Conservation (phyloP, 23 tunicate species). For the Aplidium turbinatum region DNA sequence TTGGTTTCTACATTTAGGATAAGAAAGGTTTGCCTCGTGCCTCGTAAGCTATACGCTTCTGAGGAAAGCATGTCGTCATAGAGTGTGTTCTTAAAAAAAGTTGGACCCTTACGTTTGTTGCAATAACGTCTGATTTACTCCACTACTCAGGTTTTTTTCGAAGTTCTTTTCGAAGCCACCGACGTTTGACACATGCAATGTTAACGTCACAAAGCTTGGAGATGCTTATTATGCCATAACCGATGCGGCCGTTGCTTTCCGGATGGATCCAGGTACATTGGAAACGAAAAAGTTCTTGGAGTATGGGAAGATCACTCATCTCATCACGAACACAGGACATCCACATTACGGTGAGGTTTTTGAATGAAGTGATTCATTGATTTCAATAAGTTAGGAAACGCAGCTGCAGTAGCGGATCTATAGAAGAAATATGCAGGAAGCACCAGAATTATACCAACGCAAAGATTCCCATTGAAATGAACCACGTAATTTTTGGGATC, state of each 20-base stretch:
- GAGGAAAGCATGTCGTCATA: no score
- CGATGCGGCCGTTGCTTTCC: slow-evolving; percentile 25
- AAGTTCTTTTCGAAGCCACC: not conserved
- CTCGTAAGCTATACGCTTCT: no score
- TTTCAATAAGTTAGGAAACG: no score
- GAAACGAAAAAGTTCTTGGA: slow-evolving; percentile 13
- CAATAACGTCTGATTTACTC: no score
- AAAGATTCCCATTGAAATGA: no score
- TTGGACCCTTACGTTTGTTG: not conserved
- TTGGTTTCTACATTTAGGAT: no score
- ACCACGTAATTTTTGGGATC: no score
- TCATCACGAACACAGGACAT: slow-evolving; percentile 29
- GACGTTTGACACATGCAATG: slow-evolving; percentile 8
- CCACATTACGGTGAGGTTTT: slow-evolving; percentile 39
- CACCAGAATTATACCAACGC: no score
- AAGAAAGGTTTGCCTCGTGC: no score
- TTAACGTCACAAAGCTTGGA: slow-evolving; percentile 34
- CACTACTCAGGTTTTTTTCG: slow-evolving; percentile 3
- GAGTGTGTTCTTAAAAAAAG: not conserved
- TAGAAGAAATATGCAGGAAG: no score
- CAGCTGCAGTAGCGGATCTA: no score
- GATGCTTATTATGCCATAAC: slow-evolving; percentile 42
- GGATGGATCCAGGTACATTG: slow-evolving; percentile 32
- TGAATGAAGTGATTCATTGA: no score
- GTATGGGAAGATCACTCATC: not conserved